Conservation (phyloP, 2,113 vertebrate genomes). For the Bettongia penicillata region DNA sequence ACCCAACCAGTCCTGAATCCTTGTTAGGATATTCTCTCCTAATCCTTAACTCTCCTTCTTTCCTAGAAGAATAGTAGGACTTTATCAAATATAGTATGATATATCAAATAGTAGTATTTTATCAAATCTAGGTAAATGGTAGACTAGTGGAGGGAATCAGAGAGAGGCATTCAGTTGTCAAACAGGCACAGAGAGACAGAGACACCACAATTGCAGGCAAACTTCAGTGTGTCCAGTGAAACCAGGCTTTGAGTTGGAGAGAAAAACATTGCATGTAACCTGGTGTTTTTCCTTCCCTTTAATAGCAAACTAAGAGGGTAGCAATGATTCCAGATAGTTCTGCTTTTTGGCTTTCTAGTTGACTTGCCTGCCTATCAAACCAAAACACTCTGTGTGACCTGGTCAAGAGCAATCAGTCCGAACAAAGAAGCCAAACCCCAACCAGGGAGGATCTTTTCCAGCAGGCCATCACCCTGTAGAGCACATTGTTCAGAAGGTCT, state of each 20-base stretch:
- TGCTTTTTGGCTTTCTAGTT: constrained; percentile 2
- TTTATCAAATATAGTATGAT: too few relatives aligned
- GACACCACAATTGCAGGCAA: background rate
- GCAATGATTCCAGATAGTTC: background rate
- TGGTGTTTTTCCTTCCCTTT: background rate
- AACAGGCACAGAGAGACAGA: background rate
- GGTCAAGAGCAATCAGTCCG: background rate
- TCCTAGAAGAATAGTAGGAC: background rate
- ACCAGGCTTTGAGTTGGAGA: background rate
- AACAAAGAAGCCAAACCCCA: constrained; percentile 7
- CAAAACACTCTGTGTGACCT: background rate
- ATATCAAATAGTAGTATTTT: too few relatives aligned
- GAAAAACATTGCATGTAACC: background rate
- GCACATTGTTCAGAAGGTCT: background rate
- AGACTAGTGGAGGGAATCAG: background rate
- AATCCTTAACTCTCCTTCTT: background rate
- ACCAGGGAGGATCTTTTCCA: background rate
- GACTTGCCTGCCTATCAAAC: background rate
- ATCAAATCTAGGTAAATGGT: background rate
- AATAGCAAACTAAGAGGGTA: background rate
- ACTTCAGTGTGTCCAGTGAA: background rate
- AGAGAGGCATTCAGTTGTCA: background rate
- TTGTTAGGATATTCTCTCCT: background rate
- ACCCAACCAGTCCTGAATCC: background rate
- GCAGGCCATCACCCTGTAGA: background rate